Evolutionary conservation across 1,140 invertebrate species (phyloP), one percentile per base, ranked within the genome.

Genomic region (Drosophila sechellia): DNA sequence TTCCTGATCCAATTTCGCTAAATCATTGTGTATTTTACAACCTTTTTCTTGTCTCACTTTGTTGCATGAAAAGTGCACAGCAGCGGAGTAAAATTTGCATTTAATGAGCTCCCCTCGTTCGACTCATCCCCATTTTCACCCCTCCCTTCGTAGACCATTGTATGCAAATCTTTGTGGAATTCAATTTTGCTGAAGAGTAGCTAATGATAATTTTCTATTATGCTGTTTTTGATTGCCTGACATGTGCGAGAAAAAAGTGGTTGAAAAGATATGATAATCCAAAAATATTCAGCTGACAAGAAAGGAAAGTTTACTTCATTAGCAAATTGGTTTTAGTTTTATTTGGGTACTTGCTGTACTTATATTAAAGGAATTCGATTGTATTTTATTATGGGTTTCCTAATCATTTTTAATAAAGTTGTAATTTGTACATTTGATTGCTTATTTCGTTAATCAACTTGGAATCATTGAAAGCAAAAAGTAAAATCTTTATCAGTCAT

Each of bases 111-210:
- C 55, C 43, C 49, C 15, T 27, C 64, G 25, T 37, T 31, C 31
- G 12, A 37, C 39, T 27, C 64, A 43, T 63, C 75, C 22, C 42
- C 39, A 65, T 49, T 34, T 46, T 55, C 40, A 27, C 45, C 20
- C 53, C 35, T 25, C 34, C 15, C 20, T 15, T n/a, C 40, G 5
- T 8, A 20, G 48, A 31, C 66, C 77, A 83, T 86, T 86, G 83
- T 86, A 86, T 86, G 83, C 77, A 86, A 86, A 86, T 86, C 50
- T 74, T 60, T 72, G 75, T 81, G 66, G 59, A 83, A 79, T 85
- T 85, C 56, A 77, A 77, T 77, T 80, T 84, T 59, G 53, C 42
- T 63, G 52, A 78, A 53, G 40, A 66, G 70, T 15, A 81, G 75
- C 70, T 81, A 79, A 81, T 87, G 58, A 83, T 87, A 87, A 64